A percentile compares a stretch with the other conserved stretches of the same genome.
Conservation (phyloP, 2,888 invertebrate genomes). For the Disparrhopalites patrizii region DNA sequence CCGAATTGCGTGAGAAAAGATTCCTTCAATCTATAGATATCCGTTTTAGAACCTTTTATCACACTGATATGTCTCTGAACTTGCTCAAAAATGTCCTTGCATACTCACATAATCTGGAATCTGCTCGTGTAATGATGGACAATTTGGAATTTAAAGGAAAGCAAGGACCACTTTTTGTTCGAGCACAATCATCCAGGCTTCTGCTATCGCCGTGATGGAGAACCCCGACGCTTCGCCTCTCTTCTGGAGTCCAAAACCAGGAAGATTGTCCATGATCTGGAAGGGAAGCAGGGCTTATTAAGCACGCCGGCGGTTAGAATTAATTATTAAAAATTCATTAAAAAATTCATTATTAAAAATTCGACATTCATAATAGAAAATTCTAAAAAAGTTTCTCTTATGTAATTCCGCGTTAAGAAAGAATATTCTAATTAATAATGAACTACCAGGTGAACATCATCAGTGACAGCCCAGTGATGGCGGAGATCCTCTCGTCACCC, state of each 20-base stretch:
- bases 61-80: no score
- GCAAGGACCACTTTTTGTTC: conserved; percentile 13
- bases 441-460: conserved; percentile 32
- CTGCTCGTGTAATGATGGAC: no score
- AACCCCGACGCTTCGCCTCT: conserved; percentile 31
- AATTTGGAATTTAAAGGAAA: conserved; percentile 10
- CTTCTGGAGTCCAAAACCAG: conserved; percentile 38
- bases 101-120: no score
- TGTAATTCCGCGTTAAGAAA: no score
- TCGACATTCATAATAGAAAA: no score
- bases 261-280: conserved; percentile 34
- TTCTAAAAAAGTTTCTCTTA: no score
- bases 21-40: no score
- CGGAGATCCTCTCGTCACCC: conserved; percentile 34
- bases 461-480: conserved; percentile 38
- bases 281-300: conserved; percentile 34
- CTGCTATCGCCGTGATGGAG: conserved; percentile 31
- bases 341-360: no score
- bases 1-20: conserved; percentile 6
- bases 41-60: no score
- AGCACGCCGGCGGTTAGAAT: conserved; percentile 26
- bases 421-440: background rate
- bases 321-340: no score
- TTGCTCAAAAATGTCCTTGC: no score
- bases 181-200: conserved; percentile 23